Percentiles rank a stretch among this genome's conserved stretches.
Evolutionary conservation across 1,140 invertebrate genomes (phyloP).

Genomic region (Bombus superbus): DNA sequence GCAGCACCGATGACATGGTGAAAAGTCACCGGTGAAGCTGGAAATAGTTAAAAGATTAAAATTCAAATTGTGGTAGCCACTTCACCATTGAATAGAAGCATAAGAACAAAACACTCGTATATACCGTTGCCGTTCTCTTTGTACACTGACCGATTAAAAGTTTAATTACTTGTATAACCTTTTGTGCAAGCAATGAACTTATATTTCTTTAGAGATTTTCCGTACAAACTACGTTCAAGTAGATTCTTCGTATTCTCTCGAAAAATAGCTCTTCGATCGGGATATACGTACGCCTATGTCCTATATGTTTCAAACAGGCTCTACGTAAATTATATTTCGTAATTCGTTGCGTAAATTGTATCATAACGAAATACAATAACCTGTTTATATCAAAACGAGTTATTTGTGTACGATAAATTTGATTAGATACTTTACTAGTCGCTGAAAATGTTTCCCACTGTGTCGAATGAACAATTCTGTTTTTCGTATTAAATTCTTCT

Average conservation of each 20-base stretch:
- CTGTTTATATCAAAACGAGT: too few relatives aligned
- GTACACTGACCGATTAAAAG: background rate
- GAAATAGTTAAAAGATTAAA: background rate
- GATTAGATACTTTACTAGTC: background rate
- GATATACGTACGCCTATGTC: background rate
- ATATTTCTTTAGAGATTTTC: constrained; percentile 5
- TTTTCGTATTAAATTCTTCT: background rate
- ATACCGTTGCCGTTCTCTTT: background rate
- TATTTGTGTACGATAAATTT: too few relatives aligned
- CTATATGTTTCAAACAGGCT: background rate
- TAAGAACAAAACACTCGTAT: background rate
- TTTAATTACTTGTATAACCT: constrained; percentile 27
- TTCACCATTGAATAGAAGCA: background rate
- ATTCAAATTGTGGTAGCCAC: background rate
- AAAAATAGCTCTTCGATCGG: background rate
- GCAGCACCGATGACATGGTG: background rate
- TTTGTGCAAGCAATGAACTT: background rate
- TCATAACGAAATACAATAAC: too few relatives aligned
- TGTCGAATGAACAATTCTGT: background rate
- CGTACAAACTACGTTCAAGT: background rate
- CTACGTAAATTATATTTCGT: too few relatives aligned
- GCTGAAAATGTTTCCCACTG: background rate
- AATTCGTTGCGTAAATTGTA: background rate
- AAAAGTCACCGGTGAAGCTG: background rate
- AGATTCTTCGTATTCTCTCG: background rate